These are phyloP conservation scores for Hecatera dysodea DNA, from an alignment of 2,888 invertebrate species.

Conservation along the genomic window DNA sequence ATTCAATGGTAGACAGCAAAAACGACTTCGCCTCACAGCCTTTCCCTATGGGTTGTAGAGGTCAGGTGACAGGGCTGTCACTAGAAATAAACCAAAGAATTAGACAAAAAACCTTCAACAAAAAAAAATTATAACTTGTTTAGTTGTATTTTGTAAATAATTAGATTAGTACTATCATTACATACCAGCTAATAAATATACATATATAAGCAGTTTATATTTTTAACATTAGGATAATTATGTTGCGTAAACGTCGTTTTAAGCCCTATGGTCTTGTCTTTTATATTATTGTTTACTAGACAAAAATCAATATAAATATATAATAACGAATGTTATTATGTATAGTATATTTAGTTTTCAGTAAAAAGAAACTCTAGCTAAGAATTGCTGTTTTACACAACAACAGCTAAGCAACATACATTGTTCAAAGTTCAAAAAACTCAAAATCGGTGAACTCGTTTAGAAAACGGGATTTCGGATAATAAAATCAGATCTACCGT, in stretches of 20 bases:
- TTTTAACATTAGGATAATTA: too few species aligned
- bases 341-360: too few species aligned
- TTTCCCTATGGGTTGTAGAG: slow-evolving; percentile 32
- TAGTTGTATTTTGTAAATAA: too few species aligned
- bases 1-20: slow-evolving; percentile 12
- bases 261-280: too few species aligned
- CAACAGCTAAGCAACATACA: slow-evolving; percentile 1
- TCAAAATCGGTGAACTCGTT: slow-evolving; percentile 29
- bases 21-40: neutral
- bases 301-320: too few species aligned
- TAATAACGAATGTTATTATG: too few species aligned
- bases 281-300: too few species aligned
- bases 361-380: too few species aligned
- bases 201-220: too few species aligned
- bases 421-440: slow-evolving; percentile 26
- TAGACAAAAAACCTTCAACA: neutral
- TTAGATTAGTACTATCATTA: too few species aligned
- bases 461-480: slow-evolving; percentile 43
- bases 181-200: too few species aligned
- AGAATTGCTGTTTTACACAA: neutral
- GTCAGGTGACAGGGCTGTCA: slow-evolving; percentile 23
- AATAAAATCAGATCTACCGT: slow-evolving; percentile 29
- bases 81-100: neutral
- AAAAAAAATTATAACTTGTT: neutral
- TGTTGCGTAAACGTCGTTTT: too few species aligned